Base-by-base conservation (phyloP, 1,140 invertebrate species). In the Tyrophagus putrescentiae region DNA sequence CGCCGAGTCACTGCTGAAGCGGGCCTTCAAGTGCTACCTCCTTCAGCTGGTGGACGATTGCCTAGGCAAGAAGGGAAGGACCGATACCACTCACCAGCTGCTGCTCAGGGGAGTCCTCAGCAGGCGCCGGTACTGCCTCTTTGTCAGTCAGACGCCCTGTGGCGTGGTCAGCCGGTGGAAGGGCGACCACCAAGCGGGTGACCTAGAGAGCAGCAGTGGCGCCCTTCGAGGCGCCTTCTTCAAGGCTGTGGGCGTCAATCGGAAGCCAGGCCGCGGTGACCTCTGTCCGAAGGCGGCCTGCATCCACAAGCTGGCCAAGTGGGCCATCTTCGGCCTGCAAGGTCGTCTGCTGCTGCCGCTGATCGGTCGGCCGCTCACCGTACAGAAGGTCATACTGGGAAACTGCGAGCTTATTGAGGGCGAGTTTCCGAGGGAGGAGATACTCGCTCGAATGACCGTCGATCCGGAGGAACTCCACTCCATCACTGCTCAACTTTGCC, bases 1-100 rank as follows among this genome's bases (percentile, higher is more conserved):
- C 44, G 50, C 60, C n/a, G 60, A 61, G 32, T 62, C 60, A 6
- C 27, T 61, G 18, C n/a, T 61, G 7, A 61, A 61, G 29, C n/a
- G 60, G 33, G 60, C 60, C 1, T 61, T 61, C 23, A 61, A 61
- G 27, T 23, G 60, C 3, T 60, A 61, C 45, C 29, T 61, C 1
- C 56, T 60, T 13, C 23, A 36, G 18, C 27, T 11, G n/a, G 13
- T 60, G 36, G 13, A 4, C 6, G 27, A n/a, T 36, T 27, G 31
- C 7, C 23, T 57, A 4, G 32, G 39, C 31, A 29, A 56, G 18
- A 33, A 58, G 7, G 27, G 13, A 3, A n/a, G 25, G 52, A 33
- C 13, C 52, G 39, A 54, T 54, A 34, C 28, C 25, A 54, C 11
- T n/a, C 32, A 21, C 9, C 32, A 54, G 52, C 31, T 54, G 31